A percentile compares a stretch with the other conserved stretches of the same genome.
Evolutionary conservation across 2,113 vertebrate genomes (phyloP).

Genomic region (Pelusios castaneus): DNA sequence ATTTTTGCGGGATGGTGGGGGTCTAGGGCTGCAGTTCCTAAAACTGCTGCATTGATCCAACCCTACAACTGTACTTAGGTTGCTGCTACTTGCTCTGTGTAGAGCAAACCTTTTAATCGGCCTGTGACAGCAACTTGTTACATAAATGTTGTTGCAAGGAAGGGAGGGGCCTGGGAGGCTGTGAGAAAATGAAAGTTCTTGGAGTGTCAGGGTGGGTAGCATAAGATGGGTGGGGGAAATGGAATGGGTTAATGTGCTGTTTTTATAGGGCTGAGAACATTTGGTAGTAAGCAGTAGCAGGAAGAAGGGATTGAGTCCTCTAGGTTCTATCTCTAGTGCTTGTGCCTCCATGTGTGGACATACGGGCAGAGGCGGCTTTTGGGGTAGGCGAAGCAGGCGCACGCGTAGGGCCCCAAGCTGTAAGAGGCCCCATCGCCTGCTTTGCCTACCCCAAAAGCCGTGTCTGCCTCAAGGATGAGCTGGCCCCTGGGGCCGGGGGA

Average conservation of each 20-base stretch:
- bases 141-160: neutral
- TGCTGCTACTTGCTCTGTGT: neutral
- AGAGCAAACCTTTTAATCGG: neutral
- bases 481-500: too few species aligned
- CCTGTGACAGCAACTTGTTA: neutral
- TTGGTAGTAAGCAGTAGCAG: neutral
- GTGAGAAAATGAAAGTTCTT: neutral
- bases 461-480: too few species aligned
- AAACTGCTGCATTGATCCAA: too few species aligned
- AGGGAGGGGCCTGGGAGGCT: neutral
- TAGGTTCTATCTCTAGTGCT: neutral
- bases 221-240: neutral
- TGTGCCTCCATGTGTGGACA: too few species aligned
- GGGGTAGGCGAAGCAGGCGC: too few species aligned
- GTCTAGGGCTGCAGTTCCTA: too few species aligned
- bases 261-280: neutral
- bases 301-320: neutral
- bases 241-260: neutral
- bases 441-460: too few species aligned
- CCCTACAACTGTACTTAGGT: rapidly evolving
- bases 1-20: too few species aligned
- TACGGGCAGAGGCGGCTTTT: too few species aligned
- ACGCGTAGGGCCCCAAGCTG: too few species aligned
- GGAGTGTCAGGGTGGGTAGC: neutral
- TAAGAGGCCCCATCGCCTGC: too few species aligned